phyloP scores from a whole-genome alignment of 2,113 vertebrate species.

The Corydoras sp. region DNA sequence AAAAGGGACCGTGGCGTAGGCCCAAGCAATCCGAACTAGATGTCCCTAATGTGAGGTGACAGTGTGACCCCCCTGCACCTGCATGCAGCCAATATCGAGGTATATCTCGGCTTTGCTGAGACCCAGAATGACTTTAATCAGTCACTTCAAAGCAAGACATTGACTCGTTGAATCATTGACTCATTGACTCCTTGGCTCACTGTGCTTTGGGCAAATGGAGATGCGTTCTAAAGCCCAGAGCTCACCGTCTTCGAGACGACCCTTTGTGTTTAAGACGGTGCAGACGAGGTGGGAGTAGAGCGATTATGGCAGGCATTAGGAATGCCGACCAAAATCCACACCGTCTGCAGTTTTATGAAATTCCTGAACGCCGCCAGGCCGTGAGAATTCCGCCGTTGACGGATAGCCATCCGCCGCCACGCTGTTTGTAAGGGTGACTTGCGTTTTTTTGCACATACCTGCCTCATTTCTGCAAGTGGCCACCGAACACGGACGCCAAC shows the following conservation, averaged over 20 bases:
- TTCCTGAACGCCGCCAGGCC: slow-evolving; percentile 62
- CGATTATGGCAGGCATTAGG: slow-evolving; percentile 47
- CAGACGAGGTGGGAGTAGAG: not conserved
- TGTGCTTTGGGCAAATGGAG: too few species aligned
- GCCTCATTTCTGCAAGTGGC: slow-evolving; percentile 67
- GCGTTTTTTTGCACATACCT: slow-evolving; percentile 72
- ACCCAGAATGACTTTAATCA: too few species aligned
- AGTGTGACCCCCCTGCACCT: too few species aligned
- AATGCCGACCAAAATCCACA: slow-evolving; percentile 34
- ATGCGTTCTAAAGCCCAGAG: not conserved
- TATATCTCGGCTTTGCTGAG: too few species aligned
- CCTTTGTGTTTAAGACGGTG: slow-evolving; percentile 14
- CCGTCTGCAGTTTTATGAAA: slow-evolving; percentile 57
- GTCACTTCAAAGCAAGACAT: too few species aligned
- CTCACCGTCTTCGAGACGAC: slow-evolving; percentile 15
- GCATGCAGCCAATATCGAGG: too few species aligned
- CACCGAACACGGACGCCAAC: slow-evolving; percentile 60
- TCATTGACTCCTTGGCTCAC: too few species aligned
- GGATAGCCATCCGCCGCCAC: slow-evolving; percentile 62
- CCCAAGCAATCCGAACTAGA: too few species aligned
- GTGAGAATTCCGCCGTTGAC: slow-evolving; percentile 60
- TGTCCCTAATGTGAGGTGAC: too few species aligned
- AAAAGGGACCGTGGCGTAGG: too few species aligned
- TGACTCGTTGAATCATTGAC: too few species aligned
- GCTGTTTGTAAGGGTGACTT: slow-evolving; percentile 58